Evolutionary conservation across 2,113 vertebrate genomes (phyloP), one percentile per base, ranked within the genome.

Genomic region (Panthera leo): DNA sequence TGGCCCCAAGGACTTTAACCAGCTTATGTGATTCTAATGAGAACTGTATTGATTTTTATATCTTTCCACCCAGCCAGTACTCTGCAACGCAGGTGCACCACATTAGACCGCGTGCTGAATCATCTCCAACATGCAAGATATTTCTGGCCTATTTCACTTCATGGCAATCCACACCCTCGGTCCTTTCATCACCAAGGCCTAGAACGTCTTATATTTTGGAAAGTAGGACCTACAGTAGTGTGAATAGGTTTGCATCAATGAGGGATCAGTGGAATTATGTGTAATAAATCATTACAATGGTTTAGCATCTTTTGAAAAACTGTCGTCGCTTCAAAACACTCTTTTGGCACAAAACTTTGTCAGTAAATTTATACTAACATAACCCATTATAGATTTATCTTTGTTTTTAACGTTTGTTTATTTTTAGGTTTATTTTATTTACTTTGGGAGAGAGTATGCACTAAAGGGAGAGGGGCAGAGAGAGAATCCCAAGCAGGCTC

Each of bases 341-440:
- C 61, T 89, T 70, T 80, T 93, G 97, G 97, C 97, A 98, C 63
- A 97, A 98, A 98, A 86, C 65, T 76, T 93, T 97, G 96, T 98
- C 98, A 98, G 94, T 98, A 96, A 95, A 70, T 98, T 98, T 97
- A 97, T 97, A 98, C 98, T 98, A 93, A 97, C 97, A 98, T 93
- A 67, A 45, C 97, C 98, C 94, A 89, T 97, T 98, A 96, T 95
- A 61, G 21, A 23, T 61, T 61, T 61, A 61, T 23, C 58, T 61
- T 23, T 58, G 45, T 45, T 58, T 61, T 61, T 58, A 58, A 58
- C 7, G 21, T 61, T 61, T 61, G 8, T 61, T 61, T 23, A 61
- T 61, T 61, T 61, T 61, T 61, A 61, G 19, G 21, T 61, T 61
- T 61, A 61, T 61, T 61, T 61, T 55, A 58, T 19, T 58, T 61